These are phyloP conservation scores for Champsocephalus esox DNA, from an alignment of 2,797 vertebrate species.

Conservation along the genomic window DNA sequence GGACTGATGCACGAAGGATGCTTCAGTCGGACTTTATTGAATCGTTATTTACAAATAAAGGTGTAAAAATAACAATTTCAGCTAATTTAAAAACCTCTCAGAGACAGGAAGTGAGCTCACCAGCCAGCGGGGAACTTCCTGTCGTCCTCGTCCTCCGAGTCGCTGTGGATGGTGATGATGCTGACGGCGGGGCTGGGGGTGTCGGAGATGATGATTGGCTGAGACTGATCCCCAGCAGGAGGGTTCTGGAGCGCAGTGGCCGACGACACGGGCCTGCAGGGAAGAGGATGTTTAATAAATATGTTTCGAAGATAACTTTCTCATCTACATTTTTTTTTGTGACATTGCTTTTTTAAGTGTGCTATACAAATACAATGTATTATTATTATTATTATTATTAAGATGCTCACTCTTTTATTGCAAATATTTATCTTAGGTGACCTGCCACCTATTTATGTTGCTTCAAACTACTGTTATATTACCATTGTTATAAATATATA, in stretches of 20 bases:
- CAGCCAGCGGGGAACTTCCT: constrained; percentile 91
- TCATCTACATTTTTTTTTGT: too few relatives aligned
- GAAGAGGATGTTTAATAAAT: background rate
- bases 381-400: too few relatives aligned
- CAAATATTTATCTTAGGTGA: constrained; percentile 1
- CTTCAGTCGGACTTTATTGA: too few relatives aligned
- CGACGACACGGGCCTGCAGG: constrained; percentile 84
- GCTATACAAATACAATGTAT: too few relatives aligned
- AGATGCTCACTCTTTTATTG: background rate
- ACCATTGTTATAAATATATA: too few relatives aligned
- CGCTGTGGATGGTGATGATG: constrained; percentile 98
- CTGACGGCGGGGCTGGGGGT: constrained; percentile 97
- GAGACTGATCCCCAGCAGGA: constrained; percentile 86
- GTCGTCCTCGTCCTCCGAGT: constrained; percentile 98
- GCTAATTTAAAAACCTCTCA: background rate
- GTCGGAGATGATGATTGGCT: constrained; percentile 97
- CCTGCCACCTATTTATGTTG: too few relatives aligned
- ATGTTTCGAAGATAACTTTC: too few relatives aligned
- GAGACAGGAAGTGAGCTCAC: constrained; percentile 73
- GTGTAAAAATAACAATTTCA: background rate
- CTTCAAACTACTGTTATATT: too few relatives aligned
- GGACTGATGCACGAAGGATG: too few relatives aligned
- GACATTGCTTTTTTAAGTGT: too few relatives aligned
- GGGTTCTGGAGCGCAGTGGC: constrained; percentile 85
- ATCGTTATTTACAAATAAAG: background rate